phyloP scores from a whole-genome alignment of 2,797 vertebrate genomes.

The Lagorchestes hirsutus region DNA sequence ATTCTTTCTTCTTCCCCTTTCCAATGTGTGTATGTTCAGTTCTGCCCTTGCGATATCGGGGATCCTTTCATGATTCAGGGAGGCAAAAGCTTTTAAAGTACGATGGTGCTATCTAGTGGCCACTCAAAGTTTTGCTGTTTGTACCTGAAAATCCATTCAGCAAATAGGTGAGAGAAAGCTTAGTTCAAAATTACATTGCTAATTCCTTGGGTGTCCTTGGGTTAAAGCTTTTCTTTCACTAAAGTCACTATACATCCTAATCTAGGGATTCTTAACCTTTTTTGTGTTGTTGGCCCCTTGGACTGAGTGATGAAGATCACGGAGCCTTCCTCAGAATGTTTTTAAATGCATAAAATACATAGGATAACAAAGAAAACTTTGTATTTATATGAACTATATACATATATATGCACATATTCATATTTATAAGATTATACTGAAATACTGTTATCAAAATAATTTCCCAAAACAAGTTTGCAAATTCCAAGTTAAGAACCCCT shows the following conservation, averaged over 20 bases:
- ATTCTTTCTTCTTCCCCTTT: constrained; percentile 62
- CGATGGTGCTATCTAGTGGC: constrained; percentile 85
- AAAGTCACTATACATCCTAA: not conserved
- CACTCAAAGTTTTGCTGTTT: constrained; percentile 24
- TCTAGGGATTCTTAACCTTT: not conserved
- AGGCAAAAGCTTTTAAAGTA: constrained; percentile 76
- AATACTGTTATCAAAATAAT: not conserved
- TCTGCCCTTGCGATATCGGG: constrained; percentile 64
- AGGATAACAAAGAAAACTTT: not conserved
- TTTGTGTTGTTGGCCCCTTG: not conserved
- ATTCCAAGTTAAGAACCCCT: not conserved
- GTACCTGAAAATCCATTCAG: constrained; percentile 52
- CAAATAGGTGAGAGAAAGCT: constrained; percentile 45
- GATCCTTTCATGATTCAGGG: constrained; percentile 55
- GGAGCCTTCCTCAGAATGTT: not conserved
- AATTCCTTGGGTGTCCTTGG: not conserved
- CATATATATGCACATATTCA: not conserved
- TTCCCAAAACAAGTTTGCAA: not conserved
- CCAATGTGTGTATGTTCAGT: constrained; percentile 75
- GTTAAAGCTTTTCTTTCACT: not conserved
- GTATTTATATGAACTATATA: not conserved
- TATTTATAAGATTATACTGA: not conserved
- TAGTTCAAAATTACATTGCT: constrained; percentile 37
- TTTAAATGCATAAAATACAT: not conserved
- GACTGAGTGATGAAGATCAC: not conserved